Percentiles rank a stretch among this genome's conserved stretches.
Conservation (phyloP, 1,140 invertebrate genomes). For the Hypothenemus hampei region DNA sequence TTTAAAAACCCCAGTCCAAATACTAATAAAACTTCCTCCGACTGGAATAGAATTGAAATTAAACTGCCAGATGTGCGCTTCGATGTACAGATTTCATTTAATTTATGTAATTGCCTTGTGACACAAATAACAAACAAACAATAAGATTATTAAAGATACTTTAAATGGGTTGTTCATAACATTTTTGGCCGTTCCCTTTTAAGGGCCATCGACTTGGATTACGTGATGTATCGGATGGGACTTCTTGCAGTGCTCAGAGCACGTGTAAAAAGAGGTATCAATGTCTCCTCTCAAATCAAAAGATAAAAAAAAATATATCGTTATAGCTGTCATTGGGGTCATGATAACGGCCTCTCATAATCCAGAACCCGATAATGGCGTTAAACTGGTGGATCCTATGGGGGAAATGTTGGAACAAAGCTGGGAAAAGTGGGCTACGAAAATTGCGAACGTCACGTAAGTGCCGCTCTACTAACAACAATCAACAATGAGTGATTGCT, state of each 20-base stretch:
- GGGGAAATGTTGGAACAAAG: slow-evolving; percentile 92
- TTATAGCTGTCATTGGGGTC: slow-evolving; percentile 67
- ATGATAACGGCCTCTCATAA: slow-evolving; percentile 99
- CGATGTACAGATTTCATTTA: too few relatives aligned
- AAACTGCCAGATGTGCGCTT: too few relatives aligned
- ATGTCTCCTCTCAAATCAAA: too few relatives aligned
- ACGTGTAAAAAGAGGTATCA: slow-evolving; percentile 67
- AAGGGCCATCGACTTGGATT: slow-evolving; percentile 76
- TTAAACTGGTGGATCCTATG: slow-evolving; percentile 91
- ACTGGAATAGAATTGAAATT: too few relatives aligned
- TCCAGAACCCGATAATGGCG: slow-evolving; percentile 92
- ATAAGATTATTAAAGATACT: too few relatives aligned
- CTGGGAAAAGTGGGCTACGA: slow-evolving; percentile 88
- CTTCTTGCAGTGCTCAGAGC: slow-evolving; percentile 84
- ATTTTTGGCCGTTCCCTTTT: neutral
- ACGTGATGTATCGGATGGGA: slow-evolving; percentile 91
- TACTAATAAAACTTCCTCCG: too few relatives aligned
- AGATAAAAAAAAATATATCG: neutral
- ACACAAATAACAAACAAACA: neutral
- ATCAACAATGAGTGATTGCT: neutral
- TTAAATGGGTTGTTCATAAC: neutral
- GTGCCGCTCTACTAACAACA: slow-evolving; percentile 24
- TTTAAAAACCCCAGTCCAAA: too few relatives aligned
- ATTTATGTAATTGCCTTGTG: too few relatives aligned
- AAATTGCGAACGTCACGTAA: slow-evolving; percentile 72